Base-by-base conservation (phyloP, 2,113 vertebrate species). In the Taxidea taxus region DNA sequence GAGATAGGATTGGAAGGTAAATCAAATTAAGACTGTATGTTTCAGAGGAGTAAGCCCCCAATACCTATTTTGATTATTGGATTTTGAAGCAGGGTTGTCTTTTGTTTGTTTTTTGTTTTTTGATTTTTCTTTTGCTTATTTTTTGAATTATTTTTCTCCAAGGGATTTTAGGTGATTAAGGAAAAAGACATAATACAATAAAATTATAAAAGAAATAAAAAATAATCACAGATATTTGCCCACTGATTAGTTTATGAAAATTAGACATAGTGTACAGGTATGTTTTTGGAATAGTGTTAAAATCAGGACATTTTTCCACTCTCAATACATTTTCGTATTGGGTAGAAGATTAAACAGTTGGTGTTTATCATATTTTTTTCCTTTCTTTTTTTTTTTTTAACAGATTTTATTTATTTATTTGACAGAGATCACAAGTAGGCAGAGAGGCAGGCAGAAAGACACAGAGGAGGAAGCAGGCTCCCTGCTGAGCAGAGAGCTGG, bases 271-370 rank as follows among this genome's bases (percentile, higher is more conserved):
- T 90, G 2, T 75, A 15, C 27, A 75, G 21, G 23, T 96, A 23
- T 80, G 20, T 49, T 94, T 96, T 92, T 64, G 60, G 86, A 88
- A 60, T 78, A 90, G 47, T 95, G 47, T 84, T 88, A 90, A 94
- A 91, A 75, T 74, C 39, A 72, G 34, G 58, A 80, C 58, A 29
- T 44, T 86, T 81, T 95, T 95, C 31, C 16, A 85, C 15, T 86
- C 42, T 85, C 31, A 20, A 27, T 42, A 72, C 44, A 49, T 96
- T 94, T 87, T 31, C 87, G 0, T 77, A 87, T 64, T 92, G 54
- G 51, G 44, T 34, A 51, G 47, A 85, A 94, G 80, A 14, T 82
- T 95, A 54, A 68, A 90, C 91, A 94, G 54, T 83, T 78, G 83
- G 23, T 91, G 29, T 86, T 90, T 87, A 82, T 84, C 42, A 51